Conservation (phyloP, 1,140 invertebrate genomes). For the Pinna nobilis region DNA sequence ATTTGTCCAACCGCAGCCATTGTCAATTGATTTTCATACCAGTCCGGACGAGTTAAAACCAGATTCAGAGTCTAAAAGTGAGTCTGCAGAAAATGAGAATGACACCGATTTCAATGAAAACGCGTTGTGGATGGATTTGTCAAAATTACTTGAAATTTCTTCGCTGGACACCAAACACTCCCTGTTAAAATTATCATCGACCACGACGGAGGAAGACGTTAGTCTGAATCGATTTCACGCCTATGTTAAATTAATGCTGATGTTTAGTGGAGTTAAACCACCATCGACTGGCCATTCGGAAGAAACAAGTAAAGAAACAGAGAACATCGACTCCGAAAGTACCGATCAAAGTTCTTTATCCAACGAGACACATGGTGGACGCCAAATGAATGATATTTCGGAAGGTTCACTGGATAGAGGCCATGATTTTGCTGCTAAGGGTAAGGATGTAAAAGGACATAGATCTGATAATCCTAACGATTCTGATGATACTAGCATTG, state of each 20-base stretch:
- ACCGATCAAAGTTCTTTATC: too few relatives aligned
- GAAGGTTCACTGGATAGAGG: too few relatives aligned
- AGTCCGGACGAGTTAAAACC: too few relatives aligned
- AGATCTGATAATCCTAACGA: too few relatives aligned
- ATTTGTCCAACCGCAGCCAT: not conserved
- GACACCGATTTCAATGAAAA: not conserved
- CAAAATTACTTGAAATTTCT: not conserved
- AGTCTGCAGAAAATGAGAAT: not conserved
- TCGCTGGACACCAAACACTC: not conserved
- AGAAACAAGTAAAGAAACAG: not conserved
- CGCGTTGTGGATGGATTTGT: not conserved
- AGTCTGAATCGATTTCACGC: too few relatives aligned
- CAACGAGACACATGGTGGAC: not conserved
- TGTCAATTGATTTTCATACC: too few relatives aligned
- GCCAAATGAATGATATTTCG: not conserved
- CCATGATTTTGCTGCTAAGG: too few relatives aligned
- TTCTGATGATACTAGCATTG: too few relatives aligned
- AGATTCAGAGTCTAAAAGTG: constrained; percentile 1
- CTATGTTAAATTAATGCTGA: not conserved
- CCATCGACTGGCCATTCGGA: not conserved
- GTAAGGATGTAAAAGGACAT: too few relatives aligned
- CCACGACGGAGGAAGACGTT: not conserved
- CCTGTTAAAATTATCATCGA: not conserved
- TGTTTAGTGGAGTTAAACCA: not conserved
- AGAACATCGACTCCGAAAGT: too few relatives aligned